Conservation (phyloP, 2,113 vertebrate species). For the Micromys minutus region DNA sequence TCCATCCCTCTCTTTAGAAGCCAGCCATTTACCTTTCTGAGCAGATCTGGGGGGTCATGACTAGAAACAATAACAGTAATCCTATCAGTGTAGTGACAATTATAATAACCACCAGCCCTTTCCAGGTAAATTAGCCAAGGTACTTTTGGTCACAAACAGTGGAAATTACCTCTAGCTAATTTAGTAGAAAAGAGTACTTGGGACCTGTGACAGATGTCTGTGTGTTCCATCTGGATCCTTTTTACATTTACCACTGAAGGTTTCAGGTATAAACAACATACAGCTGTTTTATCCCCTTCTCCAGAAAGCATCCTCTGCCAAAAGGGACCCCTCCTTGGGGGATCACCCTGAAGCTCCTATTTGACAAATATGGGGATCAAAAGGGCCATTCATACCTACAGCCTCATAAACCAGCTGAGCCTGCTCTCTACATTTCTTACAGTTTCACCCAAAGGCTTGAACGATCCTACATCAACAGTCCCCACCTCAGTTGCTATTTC, state of each 20-base stretch:
- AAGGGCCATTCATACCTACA: not conserved
- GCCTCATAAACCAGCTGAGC: not conserved
- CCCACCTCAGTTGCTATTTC: not conserved
- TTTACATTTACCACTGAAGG: not conserved
- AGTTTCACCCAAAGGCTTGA: not conserved
- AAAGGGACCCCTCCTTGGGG: not conserved
- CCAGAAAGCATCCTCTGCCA: not conserved
- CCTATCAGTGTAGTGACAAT: rapidly evolving
- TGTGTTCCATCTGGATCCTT: not conserved
- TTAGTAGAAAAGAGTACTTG: not conserved
- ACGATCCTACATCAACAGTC: not conserved
- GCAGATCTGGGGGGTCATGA: not conserved
- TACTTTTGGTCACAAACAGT: not conserved
- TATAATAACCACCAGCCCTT: not conserved
- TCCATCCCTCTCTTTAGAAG: not conserved
- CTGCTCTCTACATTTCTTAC: not conserved
- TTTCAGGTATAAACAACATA: not conserved
- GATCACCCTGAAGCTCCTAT: not conserved
- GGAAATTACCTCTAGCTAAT: not conserved
- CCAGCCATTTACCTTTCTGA: not conserved
- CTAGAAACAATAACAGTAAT: not conserved
- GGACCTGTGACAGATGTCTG: not conserved
- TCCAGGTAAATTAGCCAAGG: not conserved
- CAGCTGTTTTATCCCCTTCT: not conserved
- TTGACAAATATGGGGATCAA: not conserved